phyloP scores from a whole-genome alignment of 2,113 vertebrate genomes.

The human region GRCh38 chr2:24599001-24599500 shows the following conservation, averaged over 20 bases:
- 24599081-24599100: background rate
- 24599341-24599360: constrained; percentile 21
- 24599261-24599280: background rate
- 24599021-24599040: background rate
- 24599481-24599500: background rate
- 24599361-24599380: constrained; percentile 6
- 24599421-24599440: background rate
- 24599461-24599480: constrained; percentile 20
- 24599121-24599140: background rate
- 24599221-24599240: background rate
- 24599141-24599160: constrained; percentile 26
- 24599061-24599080: constrained; percentile 37
- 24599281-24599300: background rate
- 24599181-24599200: background rate
- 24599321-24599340: background rate
- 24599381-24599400: background rate
- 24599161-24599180: background rate
- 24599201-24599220: background rate
- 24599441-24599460: background rate
- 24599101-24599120: constrained; percentile 20
- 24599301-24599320: constrained; percentile 14
- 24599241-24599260: background rate
- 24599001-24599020: background rate
- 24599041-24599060: background rate
- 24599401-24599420: background rate